Evolutionary conservation across 2,888 invertebrate species (phyloP).

Genomic region (Drosophila macrospina): DNA sequence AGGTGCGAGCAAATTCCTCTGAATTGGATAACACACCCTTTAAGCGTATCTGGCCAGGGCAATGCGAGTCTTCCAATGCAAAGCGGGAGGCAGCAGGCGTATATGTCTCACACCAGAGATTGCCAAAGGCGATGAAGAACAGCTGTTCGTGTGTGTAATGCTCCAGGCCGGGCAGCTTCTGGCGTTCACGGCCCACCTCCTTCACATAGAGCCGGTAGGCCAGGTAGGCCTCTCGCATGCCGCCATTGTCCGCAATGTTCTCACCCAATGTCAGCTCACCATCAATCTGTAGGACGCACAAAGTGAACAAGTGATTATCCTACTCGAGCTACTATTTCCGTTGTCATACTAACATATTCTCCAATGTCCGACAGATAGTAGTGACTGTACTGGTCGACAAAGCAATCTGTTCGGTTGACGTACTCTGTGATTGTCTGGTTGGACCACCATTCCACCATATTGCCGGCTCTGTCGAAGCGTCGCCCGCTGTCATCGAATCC

Average conservation of each 20-base stretch:
- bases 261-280: constrained; percentile 92
- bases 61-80: constrained; percentile 90
- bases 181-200: constrained; percentile 87
- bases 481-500: constrained; percentile 88
- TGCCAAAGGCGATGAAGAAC: constrained; percentile 93
- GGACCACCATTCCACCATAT: constrained; percentile 96
- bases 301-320: constrained; percentile 12
- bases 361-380: constrained; percentile 89
- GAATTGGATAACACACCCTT: constrained; percentile 90
- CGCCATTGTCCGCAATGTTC: constrained; percentile 94
- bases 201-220: constrained; percentile 89
- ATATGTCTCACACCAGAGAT: constrained; percentile 94
- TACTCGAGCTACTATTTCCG: background rate
- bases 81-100: constrained; percentile 88
- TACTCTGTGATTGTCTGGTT: constrained; percentile 91
- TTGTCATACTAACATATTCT: constrained; percentile 86
- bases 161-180: constrained; percentile 90
- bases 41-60: constrained; percentile 90
- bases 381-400: constrained; percentile 92
- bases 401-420: constrained; percentile 92
- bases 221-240: constrained; percentile 90
- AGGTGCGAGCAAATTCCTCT: constrained; percentile 89
- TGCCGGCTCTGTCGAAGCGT: constrained; percentile 93
- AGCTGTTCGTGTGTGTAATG: constrained; percentile 90
- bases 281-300: constrained; percentile 87